Base-by-base conservation (phyloP, 2,113 vertebrate species). In the Trematomus loennbergii region DNA sequence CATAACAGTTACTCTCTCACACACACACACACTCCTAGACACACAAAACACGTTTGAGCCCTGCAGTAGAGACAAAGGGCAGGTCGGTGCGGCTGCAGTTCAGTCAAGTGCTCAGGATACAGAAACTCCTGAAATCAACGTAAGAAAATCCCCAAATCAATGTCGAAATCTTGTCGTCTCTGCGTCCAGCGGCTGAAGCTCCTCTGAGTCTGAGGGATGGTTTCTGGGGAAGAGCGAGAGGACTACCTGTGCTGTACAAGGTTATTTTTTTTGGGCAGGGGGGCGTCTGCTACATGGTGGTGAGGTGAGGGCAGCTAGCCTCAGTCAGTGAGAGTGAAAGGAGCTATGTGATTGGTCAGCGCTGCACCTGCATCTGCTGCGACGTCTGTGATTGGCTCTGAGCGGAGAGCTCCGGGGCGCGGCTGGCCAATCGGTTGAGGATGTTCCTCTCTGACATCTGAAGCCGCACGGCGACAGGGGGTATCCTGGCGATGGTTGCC, bases 381-480 rank as follows among this genome's bases (percentile, higher is more conserved):
- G 90, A 76, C 66, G 81, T 83, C 83, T 94, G 93, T 17, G 89
- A 91, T 53, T 88, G 93, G 80, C 84, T 93, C 81, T 92, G 92
- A 36, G 79, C 58, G 0, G 96, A 93, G 86, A 93, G 84, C 54
- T 99, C 98, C 0, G 96, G 95, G 40, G 96, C 97, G 75, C 98
- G 95, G 91, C 96, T 99, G 77, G 98, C 98, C 94, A 99, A 83
- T 50, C 98, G 96, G 93, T 97, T 99, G 54, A 99, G 96, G 92
- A 99, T 99, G 94, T 98, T 99, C 74, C 98, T 96, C 91, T 99
- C 98, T 0, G 98, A 99, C 98, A 99, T 99, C 92, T 99, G 98
- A 60, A 99, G 95, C 61, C 98, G 94, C 84, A 98, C 98, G 0
- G 98, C 98, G 55, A 99, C 98, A 0, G 98, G 98, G 0, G 98